Conservation (phyloP, 1,140 invertebrate genomes). For the Lethrus apterus region DNA sequence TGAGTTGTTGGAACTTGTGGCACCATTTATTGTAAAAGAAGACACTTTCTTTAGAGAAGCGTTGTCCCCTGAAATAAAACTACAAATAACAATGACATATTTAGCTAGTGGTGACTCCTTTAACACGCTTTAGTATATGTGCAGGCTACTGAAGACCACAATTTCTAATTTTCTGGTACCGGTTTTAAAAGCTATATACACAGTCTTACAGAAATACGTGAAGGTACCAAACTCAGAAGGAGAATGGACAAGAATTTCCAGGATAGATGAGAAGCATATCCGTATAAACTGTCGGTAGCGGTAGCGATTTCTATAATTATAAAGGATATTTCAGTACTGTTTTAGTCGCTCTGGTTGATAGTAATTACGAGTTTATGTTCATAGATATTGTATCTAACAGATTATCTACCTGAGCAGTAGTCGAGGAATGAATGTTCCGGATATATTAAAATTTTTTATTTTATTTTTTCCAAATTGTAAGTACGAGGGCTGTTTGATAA, state of each 20-base stretch:
- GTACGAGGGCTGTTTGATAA: too few species aligned
- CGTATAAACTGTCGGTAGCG: constrained; percentile 1
- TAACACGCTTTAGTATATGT: not conserved
- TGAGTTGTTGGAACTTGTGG: not conserved
- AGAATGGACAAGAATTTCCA: not conserved
- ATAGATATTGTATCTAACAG: not conserved
- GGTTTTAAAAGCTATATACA: not conserved
- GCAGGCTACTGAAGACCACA: not conserved
- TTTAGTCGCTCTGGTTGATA: not conserved
- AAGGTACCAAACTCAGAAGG: not conserved
- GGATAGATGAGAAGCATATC: not conserved
- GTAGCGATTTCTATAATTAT: not conserved
- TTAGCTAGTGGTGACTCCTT: not conserved
- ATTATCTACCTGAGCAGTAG: too few species aligned
- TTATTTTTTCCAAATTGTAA: too few species aligned
- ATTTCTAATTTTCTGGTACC: not conserved
- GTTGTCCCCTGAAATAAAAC: not conserved
- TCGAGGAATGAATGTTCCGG: too few species aligned
- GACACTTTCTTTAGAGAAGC: not conserved
- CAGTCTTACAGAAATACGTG: not conserved
- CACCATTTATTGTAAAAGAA: not conserved
- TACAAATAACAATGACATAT: too few species aligned
- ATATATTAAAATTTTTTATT: too few species aligned
- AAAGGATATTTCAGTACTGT: constrained; percentile 1
- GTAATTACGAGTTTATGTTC: constrained; percentile 1